Base-by-base conservation (phyloP, 1,140 invertebrate species). In the Akabosia matsudoensis region DNA sequence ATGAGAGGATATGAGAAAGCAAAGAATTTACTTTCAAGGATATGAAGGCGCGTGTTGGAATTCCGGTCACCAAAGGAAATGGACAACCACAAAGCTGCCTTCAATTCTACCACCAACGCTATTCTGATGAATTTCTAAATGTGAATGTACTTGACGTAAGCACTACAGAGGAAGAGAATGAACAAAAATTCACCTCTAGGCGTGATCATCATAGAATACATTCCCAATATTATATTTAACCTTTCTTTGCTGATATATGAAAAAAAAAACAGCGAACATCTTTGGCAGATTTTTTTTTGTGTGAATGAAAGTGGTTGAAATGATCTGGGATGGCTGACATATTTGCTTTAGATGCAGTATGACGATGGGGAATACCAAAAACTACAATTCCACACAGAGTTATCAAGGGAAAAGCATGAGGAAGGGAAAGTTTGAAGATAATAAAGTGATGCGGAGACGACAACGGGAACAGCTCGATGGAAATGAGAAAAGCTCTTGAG, bases 41-140 rank as follows among this genome's bases (percentile, higher is more conserved):
- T 67, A 74, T 74, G 74, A 74, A 61, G 45, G 64, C 37, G 70
- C 74, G 74, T 75, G 74, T 75, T 70, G 74, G 74, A 75, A 75
- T 75, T 75, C 70, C 74, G 74, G 61, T 70, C 74, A 75, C 64
- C 61, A 13, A 70, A 56, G 61, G 61, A 67, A 67, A 67, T 67
- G 61, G 61, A 67, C 61, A 30, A 67, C 61, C 61, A n/a, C 61
- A 30, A 30, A 67, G 61, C 61, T 67, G 28, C 31, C 61, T 67
- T 67, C 28, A 67, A 4, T 22, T 4, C 24, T 61, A 61, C 24
- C 4, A 61, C 54, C 24, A 22, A 61, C 54, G 10, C 45, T 10
- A 51, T 51, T n/a, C 10, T 51, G 45, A 61, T 61, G 24, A 7
- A 14, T n/a, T 16, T 22, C 4, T 61, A 61, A 13, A 61, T 24